Evolutionary conservation across 1,140 invertebrate genomes (phyloP).

Genomic region (Holcopasites calliopsidis): DNA sequence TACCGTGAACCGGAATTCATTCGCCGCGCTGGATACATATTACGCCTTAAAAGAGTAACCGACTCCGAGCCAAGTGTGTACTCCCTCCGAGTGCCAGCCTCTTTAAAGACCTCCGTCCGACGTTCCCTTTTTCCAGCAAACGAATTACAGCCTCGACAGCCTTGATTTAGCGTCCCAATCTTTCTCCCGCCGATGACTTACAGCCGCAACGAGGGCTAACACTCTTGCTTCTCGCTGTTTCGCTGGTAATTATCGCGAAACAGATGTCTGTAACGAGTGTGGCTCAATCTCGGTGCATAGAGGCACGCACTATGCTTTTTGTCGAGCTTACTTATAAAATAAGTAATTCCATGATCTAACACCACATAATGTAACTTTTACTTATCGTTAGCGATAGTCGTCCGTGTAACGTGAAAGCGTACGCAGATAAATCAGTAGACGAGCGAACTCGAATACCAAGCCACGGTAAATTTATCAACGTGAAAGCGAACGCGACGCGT

Average conservation of each 20-base stretch:
- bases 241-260: conserved; percentile 22
- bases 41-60: conserved; percentile 61
- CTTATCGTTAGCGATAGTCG: neutral
- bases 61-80: conserved; percentile 49
- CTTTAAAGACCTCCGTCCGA: conserved; percentile 46
- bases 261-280: conserved; percentile 17
- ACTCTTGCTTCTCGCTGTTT: conserved; percentile 17
- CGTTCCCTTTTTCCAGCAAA: conserved; percentile 32
- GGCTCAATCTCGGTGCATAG: neutral
- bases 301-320: neutral
- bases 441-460: conserved; percentile 19
- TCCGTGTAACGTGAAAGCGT: neutral
- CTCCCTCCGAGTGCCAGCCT: conserved; percentile 55
- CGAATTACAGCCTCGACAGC: conserved; percentile 47
- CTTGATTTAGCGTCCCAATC: conserved; percentile 50
- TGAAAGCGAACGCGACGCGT: conserved; percentile 24
- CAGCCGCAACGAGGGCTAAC: conserved; percentile 21
- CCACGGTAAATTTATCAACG: conserved; percentile 43
- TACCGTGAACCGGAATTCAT: conserved; percentile 55
- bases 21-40: conserved; percentile 59
- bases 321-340: neutral
- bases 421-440: neutral
- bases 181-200: conserved; percentile 26
- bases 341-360: neutral
- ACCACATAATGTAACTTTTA: too few relatives aligned